Conservation (phyloP, 2,888 invertebrate species). For the Desoria tigrina region DNA sequence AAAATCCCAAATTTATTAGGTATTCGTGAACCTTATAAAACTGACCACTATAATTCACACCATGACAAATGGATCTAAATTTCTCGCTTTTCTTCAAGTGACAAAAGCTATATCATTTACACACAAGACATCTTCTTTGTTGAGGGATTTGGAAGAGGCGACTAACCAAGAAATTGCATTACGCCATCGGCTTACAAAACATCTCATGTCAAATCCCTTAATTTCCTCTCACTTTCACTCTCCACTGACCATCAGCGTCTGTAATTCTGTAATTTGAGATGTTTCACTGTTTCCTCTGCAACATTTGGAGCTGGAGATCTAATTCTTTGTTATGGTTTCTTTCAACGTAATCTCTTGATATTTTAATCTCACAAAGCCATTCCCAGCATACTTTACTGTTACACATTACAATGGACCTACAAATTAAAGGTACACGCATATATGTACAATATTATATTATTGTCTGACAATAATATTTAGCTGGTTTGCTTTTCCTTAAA, state of each 20-base stretch:
- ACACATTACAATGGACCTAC: too few species aligned
- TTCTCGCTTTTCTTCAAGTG: constrained; percentile 10
- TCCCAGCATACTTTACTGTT: too few species aligned
- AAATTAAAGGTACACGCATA: too few species aligned
- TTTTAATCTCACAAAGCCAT: not conserved
- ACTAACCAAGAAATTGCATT: constrained; percentile 9
- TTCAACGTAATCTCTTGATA: constrained; percentile 9
- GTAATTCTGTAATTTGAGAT: not conserved
- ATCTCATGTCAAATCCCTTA: constrained; percentile 12
- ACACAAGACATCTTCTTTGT: constrained; percentile 4
- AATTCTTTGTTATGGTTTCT: constrained; percentile 22
- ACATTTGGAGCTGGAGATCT: not conserved
- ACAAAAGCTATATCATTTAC: constrained; percentile 8
- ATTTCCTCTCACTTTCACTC: constrained; percentile 24
- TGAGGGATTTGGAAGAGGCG: constrained; percentile 8
- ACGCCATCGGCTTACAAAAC: constrained; percentile 8
- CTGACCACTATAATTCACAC: constrained; percentile 11
- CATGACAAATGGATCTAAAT: constrained; percentile 9
- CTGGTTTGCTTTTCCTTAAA: too few species aligned
- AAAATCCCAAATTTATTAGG: constrained; percentile 8
- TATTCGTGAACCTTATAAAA: constrained; percentile 10
- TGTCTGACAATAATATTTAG: too few species aligned
- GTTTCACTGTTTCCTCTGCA: not conserved
- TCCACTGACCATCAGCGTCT: constrained; percentile 15
- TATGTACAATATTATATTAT: too few species aligned